These are phyloP conservation scores for Sterrhoptilus dennistouni DNA, from an alignment of 2,113 vertebrate genomes.

Conservation along the genomic window DNA sequence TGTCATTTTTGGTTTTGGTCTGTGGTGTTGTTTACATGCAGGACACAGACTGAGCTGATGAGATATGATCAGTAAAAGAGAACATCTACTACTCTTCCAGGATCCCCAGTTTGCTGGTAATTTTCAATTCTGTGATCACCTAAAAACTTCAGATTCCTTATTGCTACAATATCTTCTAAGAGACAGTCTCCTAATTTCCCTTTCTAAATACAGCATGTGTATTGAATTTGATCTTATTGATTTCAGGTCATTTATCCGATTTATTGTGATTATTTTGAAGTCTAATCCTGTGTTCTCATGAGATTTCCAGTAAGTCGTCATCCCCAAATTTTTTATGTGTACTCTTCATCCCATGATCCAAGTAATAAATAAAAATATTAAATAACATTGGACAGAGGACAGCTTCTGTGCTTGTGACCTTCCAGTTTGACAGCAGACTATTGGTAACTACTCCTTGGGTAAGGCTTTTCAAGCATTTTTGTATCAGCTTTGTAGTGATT, in stretches of 20 bases:
- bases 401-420: neutral
- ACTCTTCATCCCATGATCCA: neutral
- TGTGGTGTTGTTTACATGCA: neutral
- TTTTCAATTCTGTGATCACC: neutral
- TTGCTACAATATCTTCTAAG: neutral
- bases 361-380: neutral
- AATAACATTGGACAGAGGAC: neutral
- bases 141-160: neutral
- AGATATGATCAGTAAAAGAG: neutral
- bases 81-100: neutral
- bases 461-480: neutral
- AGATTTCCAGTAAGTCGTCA: neutral
- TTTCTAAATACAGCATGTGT: neutral
- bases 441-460: neutral
- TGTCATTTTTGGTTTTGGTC: neutral
- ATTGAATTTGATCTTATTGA: neutral
- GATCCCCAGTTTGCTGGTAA: neutral
- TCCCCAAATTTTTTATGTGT: neutral
- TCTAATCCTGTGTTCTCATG: neutral
- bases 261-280: neutral
- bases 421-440: neutral
- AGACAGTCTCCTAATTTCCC: neutral
- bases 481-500: neutral
- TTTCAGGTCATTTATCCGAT: constrained; percentile 20
- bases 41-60: neutral